Conservation (phyloP, 2,888 invertebrate genomes). For the Tuberolachnus salignus region DNA sequence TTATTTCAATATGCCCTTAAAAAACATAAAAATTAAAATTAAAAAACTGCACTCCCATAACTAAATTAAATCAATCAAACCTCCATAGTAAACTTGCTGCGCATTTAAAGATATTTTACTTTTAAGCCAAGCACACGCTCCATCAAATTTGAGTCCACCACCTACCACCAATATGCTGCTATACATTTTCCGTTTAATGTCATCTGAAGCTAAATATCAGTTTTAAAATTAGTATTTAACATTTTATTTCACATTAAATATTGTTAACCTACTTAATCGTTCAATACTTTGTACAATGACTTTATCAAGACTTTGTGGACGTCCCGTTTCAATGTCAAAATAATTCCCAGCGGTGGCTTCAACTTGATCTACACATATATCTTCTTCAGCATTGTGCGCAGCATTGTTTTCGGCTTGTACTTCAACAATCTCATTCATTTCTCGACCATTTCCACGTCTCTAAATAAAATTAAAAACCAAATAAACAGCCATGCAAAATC, state of each 20-base stretch:
- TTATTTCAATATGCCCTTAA: constrained; percentile 82
- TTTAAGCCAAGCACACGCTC: constrained; percentile 62
- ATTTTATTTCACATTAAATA: no score
- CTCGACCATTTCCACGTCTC: constrained; percentile 62
- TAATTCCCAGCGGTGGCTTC: constrained; percentile 65
- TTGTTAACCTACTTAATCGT: constrained; percentile 71
- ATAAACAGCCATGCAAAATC: constrained; percentile 55
- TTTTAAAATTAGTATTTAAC: neutral
- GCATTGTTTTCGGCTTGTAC: constrained; percentile 60
- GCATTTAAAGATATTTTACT: constrained; percentile 53
- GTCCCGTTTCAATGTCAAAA: constrained; percentile 75
- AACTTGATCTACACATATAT: constrained; percentile 73
- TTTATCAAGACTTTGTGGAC: constrained; percentile 85
- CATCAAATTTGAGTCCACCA: constrained; percentile 87
- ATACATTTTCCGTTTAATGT: constrained; percentile 91
- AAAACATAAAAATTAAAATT: constrained; percentile 11
- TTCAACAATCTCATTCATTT: constrained; percentile 60
- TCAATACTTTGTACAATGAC: constrained; percentile 92
- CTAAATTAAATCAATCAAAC: constrained; percentile 28
- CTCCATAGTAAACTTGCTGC: constrained; percentile 51
- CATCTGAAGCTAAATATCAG: constrained; percentile 72
- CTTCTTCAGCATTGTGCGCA: constrained; percentile 68
- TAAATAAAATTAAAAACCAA: constrained; percentile 61
- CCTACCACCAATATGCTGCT: constrained; percentile 90
- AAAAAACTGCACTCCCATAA: neutral